Evolutionary conservation across 30 jellyfish, hydroid and myxozoan species (phyloP).

Genomic region (Hydra vulgaris): DNA sequence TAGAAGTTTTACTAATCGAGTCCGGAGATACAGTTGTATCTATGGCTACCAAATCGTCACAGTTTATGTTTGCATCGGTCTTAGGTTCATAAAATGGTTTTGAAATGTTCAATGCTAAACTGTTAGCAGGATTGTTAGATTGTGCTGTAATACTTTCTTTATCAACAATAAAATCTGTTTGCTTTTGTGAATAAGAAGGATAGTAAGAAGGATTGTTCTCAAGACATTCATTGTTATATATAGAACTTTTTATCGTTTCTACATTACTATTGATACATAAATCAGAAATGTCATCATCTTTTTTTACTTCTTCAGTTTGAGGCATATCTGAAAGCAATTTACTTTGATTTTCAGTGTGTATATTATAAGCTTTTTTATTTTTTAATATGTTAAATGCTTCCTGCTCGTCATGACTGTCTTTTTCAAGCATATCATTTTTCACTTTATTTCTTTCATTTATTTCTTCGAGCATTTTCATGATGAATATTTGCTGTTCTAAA

Average conservation of each 20-base stretch:
- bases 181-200: not conserved
- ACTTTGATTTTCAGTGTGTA: not conserved
- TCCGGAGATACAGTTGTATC: too few relatives aligned
- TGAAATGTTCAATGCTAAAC: not conserved
- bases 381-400: not conserved
- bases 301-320: not conserved
- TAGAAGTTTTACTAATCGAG: too few relatives aligned
- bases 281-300: not conserved
- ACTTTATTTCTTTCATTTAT: not conserved
- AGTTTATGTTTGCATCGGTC: not conserved
- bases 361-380: not conserved
- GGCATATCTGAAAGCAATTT: not conserved
- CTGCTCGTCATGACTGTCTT: not conserved
- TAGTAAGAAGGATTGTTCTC: not conserved
- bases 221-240: not conserved
- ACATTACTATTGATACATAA: too few relatives aligned
- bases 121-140: not conserved
- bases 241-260: not conserved
- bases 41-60: too few relatives aligned
- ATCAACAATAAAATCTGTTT: not conserved
- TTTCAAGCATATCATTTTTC: not conserved
- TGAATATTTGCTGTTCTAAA: slow-evolving; percentile 10
- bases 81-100: slow-evolving; percentile 30
- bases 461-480: slow-evolving; percentile 6
- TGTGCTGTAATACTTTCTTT: not conserved